These are phyloP conservation scores for Osmerus mordax DNA, from an alignment of 2,113 vertebrate genomes.

Conservation along the genomic window DNA sequence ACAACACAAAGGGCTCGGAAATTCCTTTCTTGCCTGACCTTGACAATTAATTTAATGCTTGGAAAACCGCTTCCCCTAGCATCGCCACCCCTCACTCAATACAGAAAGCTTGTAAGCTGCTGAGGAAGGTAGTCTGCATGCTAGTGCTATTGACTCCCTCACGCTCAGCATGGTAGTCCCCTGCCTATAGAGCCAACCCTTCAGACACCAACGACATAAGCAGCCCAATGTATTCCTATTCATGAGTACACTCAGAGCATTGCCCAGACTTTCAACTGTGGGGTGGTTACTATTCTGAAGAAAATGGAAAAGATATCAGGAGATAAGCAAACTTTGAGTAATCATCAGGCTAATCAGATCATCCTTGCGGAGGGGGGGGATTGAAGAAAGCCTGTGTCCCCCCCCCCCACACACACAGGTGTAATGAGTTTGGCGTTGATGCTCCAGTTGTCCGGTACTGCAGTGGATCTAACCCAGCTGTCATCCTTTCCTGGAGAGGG, in stretches of 20 bases:
- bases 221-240: slow-evolving; percentile 19
- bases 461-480: too few relatives aligned
- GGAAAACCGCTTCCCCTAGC: slow-evolving; percentile 68
- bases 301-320: too few relatives aligned
- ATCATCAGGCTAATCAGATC: too few relatives aligned
- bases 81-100: slow-evolving; percentile 53
- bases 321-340: too few relatives aligned
- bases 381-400: too few relatives aligned
- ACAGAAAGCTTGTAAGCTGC: slow-evolving; percentile 32
- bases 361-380: too few relatives aligned
- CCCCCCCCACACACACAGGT: too few relatives aligned
- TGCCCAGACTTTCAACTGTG: too few relatives aligned
- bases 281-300: too few relatives aligned
- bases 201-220: slow-evolving; percentile 39
- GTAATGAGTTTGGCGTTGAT: background rate
- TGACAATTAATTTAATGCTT: slow-evolving; percentile 73
- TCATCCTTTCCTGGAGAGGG: too few relatives aligned
- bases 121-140: slow-evolving; percentile 12
- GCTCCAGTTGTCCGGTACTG: too few relatives aligned
- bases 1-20: background rate
- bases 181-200: slow-evolving; percentile 37
- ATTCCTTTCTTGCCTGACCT: slow-evolving; percentile 61
- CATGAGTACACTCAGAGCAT: slow-evolving; percentile 4
- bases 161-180: slow-evolving; percentile 36
- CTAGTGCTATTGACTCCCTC: slow-evolving; percentile 52